Evolutionary conservation across 35 echinoderm and acorn worm species (phyloP).

Genomic region (Eucidaris tribuloides): DNA sequence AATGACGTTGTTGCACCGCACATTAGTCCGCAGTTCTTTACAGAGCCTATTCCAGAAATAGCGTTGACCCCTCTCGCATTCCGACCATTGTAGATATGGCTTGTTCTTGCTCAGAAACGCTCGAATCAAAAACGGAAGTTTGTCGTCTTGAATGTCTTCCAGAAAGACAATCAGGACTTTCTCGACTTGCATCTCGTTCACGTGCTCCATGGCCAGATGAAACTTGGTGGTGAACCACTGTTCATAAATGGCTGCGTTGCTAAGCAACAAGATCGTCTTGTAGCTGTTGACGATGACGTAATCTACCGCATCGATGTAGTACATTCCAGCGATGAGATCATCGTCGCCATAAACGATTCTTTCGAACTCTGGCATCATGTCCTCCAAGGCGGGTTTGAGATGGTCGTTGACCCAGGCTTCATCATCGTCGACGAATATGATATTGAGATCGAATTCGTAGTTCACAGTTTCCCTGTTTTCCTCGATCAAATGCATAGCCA

Average conservation of each 20-base stretch:
- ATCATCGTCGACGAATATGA: conserved; percentile 7
- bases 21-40: background rate
- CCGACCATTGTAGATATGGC: conserved; percentile 3
- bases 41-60: background rate
- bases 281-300: background rate
- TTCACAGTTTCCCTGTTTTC: background rate
- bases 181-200: background rate
- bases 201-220: background rate
- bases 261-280: conserved; percentile 9
- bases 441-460: background rate
- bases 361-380: background rate
- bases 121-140: conserved; percentile 1
- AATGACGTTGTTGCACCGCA: background rate
- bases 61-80: background rate
- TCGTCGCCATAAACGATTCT: background rate
- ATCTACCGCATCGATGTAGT: background rate
- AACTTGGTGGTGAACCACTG: conserved; percentile 11
- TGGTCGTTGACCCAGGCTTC: background rate
- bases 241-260: conserved; percentile 1
- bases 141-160: background rate
- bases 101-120: conserved; percentile 21
- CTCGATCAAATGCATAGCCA: background rate
- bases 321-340: conserved; percentile 7
- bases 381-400: background rate
- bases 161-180: background rate